Percentiles rank a stretch among this genome's conserved stretches.
Conservation (phyloP, 2,113 vertebrate genomes). For the Galbula dea region DNA sequence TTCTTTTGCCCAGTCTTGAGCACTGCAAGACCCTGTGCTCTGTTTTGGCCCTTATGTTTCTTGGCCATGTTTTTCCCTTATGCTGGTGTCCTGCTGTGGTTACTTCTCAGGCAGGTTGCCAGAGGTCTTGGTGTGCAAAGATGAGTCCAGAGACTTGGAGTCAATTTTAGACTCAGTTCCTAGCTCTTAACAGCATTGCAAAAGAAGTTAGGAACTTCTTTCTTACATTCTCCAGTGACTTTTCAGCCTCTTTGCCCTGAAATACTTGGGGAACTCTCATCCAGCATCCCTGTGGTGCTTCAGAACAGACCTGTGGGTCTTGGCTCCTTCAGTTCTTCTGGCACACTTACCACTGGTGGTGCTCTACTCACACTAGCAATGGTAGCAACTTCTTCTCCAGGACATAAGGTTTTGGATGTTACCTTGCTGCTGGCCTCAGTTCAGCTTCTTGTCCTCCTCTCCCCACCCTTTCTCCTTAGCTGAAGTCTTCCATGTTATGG, state of each 20-base stretch:
- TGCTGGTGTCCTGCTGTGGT: background rate
- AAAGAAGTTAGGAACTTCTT: background rate
- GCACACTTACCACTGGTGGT: background rate
- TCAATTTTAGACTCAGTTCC: background rate
- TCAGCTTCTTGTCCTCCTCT: background rate
- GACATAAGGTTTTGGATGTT: background rate
- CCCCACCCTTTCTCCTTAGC: background rate
- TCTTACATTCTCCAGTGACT: background rate
- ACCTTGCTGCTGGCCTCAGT: background rate
- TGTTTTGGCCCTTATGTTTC: background rate
- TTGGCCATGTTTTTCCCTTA: background rate
- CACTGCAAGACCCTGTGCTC: background rate
- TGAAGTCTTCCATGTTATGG: constrained; percentile 40
- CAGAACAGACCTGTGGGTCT: background rate
- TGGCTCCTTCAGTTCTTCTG: background rate
- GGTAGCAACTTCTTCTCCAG: background rate
- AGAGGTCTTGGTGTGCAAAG: background rate
- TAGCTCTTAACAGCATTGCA: background rate
- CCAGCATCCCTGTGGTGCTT: background rate
- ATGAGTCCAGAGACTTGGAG: background rate
- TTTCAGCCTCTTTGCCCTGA: background rate
- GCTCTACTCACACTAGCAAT: background rate
- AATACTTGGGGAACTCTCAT: background rate
- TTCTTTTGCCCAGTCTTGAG: background rate
- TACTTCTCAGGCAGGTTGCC: background rate